These are phyloP conservation scores for Enteromius paludinosus DNA, from an alignment of 2,797 vertebrate species.

Conservation along the genomic window DNA sequence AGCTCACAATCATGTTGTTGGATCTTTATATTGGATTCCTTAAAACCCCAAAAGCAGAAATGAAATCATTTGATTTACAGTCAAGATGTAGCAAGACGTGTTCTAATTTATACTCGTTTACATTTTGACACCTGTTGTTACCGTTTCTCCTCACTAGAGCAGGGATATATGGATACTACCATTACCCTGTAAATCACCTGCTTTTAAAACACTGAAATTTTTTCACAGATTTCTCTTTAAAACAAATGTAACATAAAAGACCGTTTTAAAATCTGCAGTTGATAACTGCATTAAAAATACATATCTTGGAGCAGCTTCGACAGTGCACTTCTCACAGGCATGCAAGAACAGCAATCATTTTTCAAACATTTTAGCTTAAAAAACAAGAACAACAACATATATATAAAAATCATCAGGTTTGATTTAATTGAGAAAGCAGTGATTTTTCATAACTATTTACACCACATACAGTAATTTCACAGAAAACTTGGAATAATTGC, in stretches of 20 bases:
- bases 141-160: not conserved
- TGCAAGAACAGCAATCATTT: not conserved
- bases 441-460: not conserved
- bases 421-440: not conserved
- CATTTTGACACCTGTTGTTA: not conserved
- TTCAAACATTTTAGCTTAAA: not conserved
- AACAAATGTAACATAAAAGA: not conserved
- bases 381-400: not conserved
- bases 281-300: not conserved
- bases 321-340: conserved; percentile 12
- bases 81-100: not conserved
- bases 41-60: not conserved
- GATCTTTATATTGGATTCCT: not conserved
- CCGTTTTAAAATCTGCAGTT: not conserved
- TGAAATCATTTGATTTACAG: not conserved
- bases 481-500: not conserved
- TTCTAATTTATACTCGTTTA: not conserved
- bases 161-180: not conserved
- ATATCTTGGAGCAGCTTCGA: not conserved
- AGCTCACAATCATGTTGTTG: not conserved
- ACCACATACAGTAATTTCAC: conserved; percentile 4
- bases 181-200: not conserved
- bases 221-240: not conserved
- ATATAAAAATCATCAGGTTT: not conserved
- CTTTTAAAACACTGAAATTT: not conserved